Evolutionary conservation across 2,888 invertebrate species (phyloP).

Genomic region (Chesias legatella): DNA sequence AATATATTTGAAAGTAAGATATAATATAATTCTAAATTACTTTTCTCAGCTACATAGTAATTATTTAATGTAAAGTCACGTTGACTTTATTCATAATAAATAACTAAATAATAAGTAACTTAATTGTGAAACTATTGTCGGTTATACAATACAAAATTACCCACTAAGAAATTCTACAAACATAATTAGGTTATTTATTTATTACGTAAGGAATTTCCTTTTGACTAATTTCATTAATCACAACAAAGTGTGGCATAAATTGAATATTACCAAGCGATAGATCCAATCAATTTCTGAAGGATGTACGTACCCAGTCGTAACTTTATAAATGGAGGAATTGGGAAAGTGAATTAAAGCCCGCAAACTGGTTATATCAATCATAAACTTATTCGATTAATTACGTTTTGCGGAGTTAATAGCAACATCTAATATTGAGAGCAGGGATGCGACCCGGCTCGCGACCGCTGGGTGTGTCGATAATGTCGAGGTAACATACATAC

Average conservation of each 20-base stretch:
- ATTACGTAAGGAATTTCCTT: constrained; percentile 30
- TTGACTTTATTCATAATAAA: no score
- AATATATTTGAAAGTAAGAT: no score
- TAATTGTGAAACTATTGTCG: no score
- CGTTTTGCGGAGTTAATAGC: constrained; percentile 81
- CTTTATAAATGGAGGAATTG: constrained; percentile 75
- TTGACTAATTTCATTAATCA: constrained; percentile 48
- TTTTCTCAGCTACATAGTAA: no score
- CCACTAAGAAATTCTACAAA: no score
- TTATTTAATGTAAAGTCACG: no score
- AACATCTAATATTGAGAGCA: constrained; percentile 74
- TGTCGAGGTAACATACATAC: no score
- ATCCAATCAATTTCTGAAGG: constrained; percentile 74
- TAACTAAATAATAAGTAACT: no score
- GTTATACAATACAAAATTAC: no score
- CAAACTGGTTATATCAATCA: constrained; percentile 81
- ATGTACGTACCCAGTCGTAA: constrained; percentile 38
- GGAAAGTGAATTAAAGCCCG: constrained; percentile 78
- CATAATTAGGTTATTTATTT: no score
- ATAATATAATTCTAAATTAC: no score
- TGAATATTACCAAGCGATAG: constrained; percentile 61
- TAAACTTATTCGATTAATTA: constrained; percentile 81
- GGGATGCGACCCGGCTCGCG: constrained; percentile 38
- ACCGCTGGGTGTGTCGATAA: constrained; percentile 12
- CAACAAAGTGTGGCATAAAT: constrained; percentile 48